phyloP scores from a whole-genome alignment of 2,113 vertebrate genomes.

The Pelmatolapia mariae region DNA sequence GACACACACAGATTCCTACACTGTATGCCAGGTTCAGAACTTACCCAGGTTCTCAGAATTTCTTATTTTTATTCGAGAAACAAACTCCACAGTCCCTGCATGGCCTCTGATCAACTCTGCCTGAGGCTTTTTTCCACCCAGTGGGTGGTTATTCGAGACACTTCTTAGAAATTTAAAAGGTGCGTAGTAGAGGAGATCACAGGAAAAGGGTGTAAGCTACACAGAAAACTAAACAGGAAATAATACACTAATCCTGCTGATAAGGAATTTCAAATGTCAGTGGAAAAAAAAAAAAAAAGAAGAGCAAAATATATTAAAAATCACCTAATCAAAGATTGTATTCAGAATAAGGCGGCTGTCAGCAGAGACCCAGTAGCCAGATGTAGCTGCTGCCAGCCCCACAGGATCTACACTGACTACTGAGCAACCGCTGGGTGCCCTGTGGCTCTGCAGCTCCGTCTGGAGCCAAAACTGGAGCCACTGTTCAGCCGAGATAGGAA shows the following conservation, averaged over 20 bases:
- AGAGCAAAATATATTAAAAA: not conserved
- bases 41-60: not conserved
- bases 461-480: slow-evolving; percentile 21
- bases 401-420: slow-evolving; percentile 99
- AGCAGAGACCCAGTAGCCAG: slow-evolving; percentile 99
- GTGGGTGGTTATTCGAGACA: not conserved
- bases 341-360: slow-evolving; percentile 22
- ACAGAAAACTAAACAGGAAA: not conserved
- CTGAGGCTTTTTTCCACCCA: not conserved
- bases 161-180: not conserved
- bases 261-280: not conserved
- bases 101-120: not conserved
- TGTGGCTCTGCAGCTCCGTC: not conserved
- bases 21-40: slow-evolving; percentile 96
- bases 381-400: slow-evolving; percentile 97
- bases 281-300: not conserved
- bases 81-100: not conserved
- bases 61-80: not conserved
- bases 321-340: not conserved
- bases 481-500: not conserved
- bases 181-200: not conserved
- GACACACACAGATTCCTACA: slow-evolving; percentile 98
- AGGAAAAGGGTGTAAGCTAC: not conserved
- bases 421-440: slow-evolving; percentile 82
- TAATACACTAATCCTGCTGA: not conserved